Conservation (phyloP, 2,888 invertebrate species). For the Lithophane ornitopus region DNA sequence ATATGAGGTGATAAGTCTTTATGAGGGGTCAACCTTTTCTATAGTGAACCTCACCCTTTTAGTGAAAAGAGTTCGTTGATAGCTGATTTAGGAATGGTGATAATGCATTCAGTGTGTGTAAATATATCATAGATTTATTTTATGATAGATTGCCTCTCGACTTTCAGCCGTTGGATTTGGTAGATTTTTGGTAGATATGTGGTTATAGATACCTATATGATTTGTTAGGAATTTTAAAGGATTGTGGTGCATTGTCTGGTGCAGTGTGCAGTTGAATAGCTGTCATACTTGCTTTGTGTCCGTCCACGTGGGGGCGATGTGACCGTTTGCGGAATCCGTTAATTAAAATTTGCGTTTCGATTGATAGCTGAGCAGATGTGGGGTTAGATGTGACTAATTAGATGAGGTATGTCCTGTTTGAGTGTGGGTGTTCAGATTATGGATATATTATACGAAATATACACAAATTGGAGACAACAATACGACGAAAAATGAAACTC, state of each 20-base stretch:
- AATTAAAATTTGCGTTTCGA: slow-evolving; percentile 80
- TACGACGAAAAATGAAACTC: no score
- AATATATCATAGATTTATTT: slow-evolving; percentile 90
- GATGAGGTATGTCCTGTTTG: slow-evolving; percentile 49
- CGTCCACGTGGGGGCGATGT: slow-evolving; percentile 69
- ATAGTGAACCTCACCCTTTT: slow-evolving; percentile 90
- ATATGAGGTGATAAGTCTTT: slow-evolving; percentile 91
- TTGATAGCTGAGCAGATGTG: slow-evolving; percentile 67
- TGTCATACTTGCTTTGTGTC: slow-evolving; percentile 83
- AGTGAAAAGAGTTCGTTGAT: slow-evolving; percentile 91
- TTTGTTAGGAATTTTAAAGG: slow-evolving; percentile 74
- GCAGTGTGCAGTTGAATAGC: slow-evolving; percentile 76
- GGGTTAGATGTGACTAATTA: slow-evolving; percentile 49
- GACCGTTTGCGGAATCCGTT: slow-evolving; percentile 79
- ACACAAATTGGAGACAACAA: no score
- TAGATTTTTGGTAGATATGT: slow-evolving; percentile 70
- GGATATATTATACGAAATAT: no score
- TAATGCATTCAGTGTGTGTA: slow-evolving; percentile 89
- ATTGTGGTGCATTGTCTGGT: slow-evolving; percentile 69
- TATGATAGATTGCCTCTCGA: slow-evolving; percentile 86
- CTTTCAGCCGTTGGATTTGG: slow-evolving; percentile 66
- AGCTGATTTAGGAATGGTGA: slow-evolving; percentile 90
- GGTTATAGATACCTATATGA: slow-evolving; percentile 54
- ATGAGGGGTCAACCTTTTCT: slow-evolving; percentile 91
- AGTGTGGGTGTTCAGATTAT: not conserved